Percentiles rank a stretch among this genome's conserved stretches.
These are phyloP conservation scores for Grus americana DNA, from an alignment of 2,113 vertebrate species.

Conservation along the genomic window DNA sequence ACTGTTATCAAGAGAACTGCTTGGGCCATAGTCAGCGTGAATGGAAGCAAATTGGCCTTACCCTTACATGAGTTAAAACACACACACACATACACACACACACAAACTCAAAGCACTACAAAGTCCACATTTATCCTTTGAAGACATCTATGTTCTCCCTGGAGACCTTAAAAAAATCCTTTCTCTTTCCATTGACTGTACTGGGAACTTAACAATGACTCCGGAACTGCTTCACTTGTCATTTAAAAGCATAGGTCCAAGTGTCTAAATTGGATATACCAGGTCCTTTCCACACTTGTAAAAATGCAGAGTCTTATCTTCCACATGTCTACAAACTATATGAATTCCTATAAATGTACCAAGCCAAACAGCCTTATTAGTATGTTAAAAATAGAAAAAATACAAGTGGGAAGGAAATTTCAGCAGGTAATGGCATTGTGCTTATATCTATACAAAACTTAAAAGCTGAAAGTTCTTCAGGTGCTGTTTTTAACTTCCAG, in stretches of 20 bases:
- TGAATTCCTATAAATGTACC: background rate
- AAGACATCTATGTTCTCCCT: background rate
- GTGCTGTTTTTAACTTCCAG: background rate
- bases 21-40: background rate
- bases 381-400: background rate
- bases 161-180: background rate
- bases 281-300: background rate
- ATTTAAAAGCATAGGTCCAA: background rate
- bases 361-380: background rate
- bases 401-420: background rate
- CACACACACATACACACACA: background rate
- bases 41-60: background rate
- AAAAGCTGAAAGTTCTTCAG: background rate
- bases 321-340: background rate
- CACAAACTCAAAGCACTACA: background rate
- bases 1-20: background rate
- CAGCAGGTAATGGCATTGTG: background rate
- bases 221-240: background rate
- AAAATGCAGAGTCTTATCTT: background rate
- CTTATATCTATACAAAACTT: background rate
- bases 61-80: background rate
- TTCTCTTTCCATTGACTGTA: background rate
- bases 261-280: background rate
- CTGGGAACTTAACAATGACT: background rate
- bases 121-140: background rate